phyloP scores from a whole-genome alignment of 1,140 invertebrate species.

The Ladona fulva region DNA sequence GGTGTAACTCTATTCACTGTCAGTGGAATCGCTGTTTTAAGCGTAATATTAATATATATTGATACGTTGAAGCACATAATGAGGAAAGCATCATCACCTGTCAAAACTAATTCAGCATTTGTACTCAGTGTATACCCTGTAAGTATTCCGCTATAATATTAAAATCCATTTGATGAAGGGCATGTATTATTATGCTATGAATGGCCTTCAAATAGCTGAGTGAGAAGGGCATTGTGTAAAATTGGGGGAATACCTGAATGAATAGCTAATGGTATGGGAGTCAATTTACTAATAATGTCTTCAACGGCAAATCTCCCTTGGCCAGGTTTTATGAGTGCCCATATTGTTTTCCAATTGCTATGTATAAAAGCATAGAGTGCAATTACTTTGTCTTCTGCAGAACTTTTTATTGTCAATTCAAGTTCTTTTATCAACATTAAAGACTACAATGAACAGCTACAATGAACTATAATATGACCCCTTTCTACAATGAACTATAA shows the following conservation, averaged over 20 bases:
- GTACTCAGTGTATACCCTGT: constrained; percentile 53
- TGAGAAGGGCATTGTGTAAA: constrained; percentile 9
- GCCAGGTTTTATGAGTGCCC: too few relatives aligned
- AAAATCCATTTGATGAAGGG: not conserved
- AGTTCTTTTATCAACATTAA: too few relatives aligned
- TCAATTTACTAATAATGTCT: not conserved
- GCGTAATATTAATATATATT: constrained; percentile 40
- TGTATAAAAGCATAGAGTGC: too few relatives aligned
- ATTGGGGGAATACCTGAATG: constrained; percentile 10
- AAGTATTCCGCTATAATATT: constrained; percentile 29
- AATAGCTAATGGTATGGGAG: not conserved
- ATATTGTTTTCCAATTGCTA: too few relatives aligned
- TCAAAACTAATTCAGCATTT: constrained; percentile 43
- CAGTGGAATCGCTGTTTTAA: constrained; percentile 39
- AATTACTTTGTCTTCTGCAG: too few relatives aligned
- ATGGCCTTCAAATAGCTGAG: not conserved
- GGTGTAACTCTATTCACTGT: constrained; percentile 42
- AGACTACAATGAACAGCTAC: too few relatives aligned
- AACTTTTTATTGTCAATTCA: too few relatives aligned
- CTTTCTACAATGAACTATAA: too few relatives aligned
- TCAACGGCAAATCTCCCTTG: too few relatives aligned
- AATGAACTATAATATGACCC: too few relatives aligned
- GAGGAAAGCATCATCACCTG: constrained; percentile 37
- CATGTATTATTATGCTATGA: not conserved
- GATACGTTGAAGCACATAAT: constrained; percentile 43